These are phyloP conservation scores for Carabus problematicus DNA, from an alignment of 2,888 invertebrate species.

Conservation along the genomic window DNA sequence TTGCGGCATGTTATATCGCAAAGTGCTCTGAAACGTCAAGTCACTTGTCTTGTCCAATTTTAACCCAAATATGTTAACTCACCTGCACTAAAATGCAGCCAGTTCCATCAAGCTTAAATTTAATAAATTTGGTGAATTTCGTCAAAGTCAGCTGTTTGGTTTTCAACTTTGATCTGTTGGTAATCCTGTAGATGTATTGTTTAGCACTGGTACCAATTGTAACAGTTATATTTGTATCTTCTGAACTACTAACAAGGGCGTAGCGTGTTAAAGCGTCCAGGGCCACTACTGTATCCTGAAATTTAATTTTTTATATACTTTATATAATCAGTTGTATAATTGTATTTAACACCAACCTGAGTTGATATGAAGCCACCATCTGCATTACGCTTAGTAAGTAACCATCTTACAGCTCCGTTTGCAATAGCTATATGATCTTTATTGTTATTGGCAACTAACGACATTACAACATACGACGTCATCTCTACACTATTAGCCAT, in stretches of 20 bases:
- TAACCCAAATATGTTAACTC: conserved; percentile 35
- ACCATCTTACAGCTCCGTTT: conserved; percentile 73
- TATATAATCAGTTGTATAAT: not conserved
- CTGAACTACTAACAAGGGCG: conserved; percentile 59
- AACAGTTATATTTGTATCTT: conserved; percentile 59
- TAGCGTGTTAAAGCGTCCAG: conserved; percentile 68
- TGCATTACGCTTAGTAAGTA: conserved; percentile 71
- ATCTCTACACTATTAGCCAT: conserved; percentile 71
- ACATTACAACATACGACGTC: conserved; percentile 71
- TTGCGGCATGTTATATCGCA: conserved; percentile 62
- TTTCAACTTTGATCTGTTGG: conserved; percentile 61
- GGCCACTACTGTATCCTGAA: conserved; percentile 67
- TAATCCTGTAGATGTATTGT: conserved; percentile 58
- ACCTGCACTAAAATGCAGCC: conserved; percentile 68
- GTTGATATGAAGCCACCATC: conserved; percentile 79
- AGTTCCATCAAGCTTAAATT: conserved; percentile 61
- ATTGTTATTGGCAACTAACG: conserved; percentile 63
- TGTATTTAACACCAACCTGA: conserved; percentile 61
- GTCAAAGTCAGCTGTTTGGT: conserved; percentile 59
- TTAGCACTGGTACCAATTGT: conserved; percentile 58
- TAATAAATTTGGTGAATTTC: conserved; percentile 59
- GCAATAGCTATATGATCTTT: conserved; percentile 63
- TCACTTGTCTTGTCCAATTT: not conserved
- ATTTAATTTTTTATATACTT: conserved; percentile 28
- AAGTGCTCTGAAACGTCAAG: conserved; percentile 56